Evolutionary conservation across 2,888 invertebrate species (phyloP).

Genomic region (Eilema depressum): DNA sequence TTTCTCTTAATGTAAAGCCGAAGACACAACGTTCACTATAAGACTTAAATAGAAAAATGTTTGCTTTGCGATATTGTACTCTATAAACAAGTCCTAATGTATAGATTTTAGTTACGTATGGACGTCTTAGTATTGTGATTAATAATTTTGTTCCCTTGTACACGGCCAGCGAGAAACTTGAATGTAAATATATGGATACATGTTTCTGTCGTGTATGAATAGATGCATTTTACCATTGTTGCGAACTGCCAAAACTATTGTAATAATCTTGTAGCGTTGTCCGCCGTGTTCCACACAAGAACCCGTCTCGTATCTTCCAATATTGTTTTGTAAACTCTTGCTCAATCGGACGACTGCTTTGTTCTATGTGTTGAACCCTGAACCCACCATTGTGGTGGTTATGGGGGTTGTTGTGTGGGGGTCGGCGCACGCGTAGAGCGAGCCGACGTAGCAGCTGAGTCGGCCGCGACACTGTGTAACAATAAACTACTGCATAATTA

Average conservation of each 20-base stretch:
- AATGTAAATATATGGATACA: conserved; percentile 80
- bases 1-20: conserved; percentile 66
- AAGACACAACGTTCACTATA: conserved; percentile 67
- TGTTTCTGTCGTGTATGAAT: conserved; percentile 75
- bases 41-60: conserved; percentile 63
- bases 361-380: conserved; percentile 22
- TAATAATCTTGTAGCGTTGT: conserved; percentile 78
- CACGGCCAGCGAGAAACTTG: conserved; percentile 60
- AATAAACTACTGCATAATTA: conserved; percentile 85
- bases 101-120: conserved; percentile 62
- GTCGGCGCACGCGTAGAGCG: conserved; percentile 55
- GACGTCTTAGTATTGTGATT: conserved; percentile 60
- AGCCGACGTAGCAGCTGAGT: conserved; percentile 64
- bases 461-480: conserved; percentile 77
- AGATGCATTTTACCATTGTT: conserved; percentile 86
- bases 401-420: conserved; percentile 51
- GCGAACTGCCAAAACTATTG: conserved; percentile 86
- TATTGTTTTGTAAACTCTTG: conserved; percentile 25
- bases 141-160: conserved; percentile 56
- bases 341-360: conserved; percentile 29
- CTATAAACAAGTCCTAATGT: conserved; percentile 60
- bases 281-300: conserved; percentile 54
- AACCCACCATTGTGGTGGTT: conserved; percentile 23
- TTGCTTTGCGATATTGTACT: conserved; percentile 61
- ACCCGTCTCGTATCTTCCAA: conserved; percentile 26